Conservation (phyloP, 2,888 invertebrate genomes). For the Allolobophora icterica region DNA sequence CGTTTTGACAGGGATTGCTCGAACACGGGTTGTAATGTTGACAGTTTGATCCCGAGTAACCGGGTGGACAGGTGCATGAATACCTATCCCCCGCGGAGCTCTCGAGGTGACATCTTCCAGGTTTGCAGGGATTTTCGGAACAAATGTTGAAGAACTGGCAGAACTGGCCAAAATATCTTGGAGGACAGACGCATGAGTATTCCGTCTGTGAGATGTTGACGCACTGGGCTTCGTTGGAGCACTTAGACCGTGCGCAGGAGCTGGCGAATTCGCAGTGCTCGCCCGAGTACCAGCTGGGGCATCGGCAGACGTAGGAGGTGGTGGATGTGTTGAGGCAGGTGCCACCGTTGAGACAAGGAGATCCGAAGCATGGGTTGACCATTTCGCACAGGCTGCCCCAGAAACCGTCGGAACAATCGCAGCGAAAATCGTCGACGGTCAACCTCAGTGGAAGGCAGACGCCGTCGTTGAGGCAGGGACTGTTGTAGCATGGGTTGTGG, state of each 20-base stretch:
- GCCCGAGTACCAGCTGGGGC: conserved; percentile 54
- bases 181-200: conserved; percentile 53
- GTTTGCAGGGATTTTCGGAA: conserved; percentile 14
- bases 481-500: conserved; percentile 46
- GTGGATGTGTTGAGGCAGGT: background rate
- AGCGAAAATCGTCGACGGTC: conserved; percentile 41
- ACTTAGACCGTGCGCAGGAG: background rate
- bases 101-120: background rate
- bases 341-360: conserved; percentile 44
- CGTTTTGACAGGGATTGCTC: conserved; percentile 45
- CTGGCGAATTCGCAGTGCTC: conserved; percentile 52
- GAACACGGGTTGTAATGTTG: conserved; percentile 43
- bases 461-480: conserved; percentile 48
- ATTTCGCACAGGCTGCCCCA: conserved; percentile 46
- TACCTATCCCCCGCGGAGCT: background rate
- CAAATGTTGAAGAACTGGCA: conserved; percentile 56
- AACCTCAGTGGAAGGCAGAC: conserved; percentile 44
- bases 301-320: conserved; percentile 49
- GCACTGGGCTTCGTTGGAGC: background rate
- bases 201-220: conserved; percentile 25
- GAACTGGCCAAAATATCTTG: conserved; percentile 52
- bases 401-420: conserved; percentile 46
- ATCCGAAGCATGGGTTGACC: conserved; percentile 45
- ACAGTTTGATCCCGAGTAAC: conserved; percentile 44
- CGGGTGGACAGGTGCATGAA: conserved; percentile 42